These are phyloP conservation scores for Galerucella nymphaeae DNA, from an alignment of 2,888 invertebrate species.

Conservation along the genomic window DNA sequence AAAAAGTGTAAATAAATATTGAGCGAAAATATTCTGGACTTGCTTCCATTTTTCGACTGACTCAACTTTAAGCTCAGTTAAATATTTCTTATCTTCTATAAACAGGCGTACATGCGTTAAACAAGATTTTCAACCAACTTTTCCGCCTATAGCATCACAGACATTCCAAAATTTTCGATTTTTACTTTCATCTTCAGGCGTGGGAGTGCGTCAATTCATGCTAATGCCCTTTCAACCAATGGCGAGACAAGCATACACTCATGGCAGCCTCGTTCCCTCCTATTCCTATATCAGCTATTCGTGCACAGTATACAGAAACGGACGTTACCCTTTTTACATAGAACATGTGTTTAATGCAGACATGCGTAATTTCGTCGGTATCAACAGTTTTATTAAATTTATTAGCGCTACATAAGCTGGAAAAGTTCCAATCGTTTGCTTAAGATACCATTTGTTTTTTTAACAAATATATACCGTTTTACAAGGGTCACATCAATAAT, in stretches of 20 bases:
- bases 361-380: constrained; percentile 16
- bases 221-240: constrained; percentile 19
- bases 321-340: neutral
- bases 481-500: too few species aligned
- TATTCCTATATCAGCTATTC: constrained; percentile 12
- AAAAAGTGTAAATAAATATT: too few species aligned
- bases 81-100: too few species aligned
- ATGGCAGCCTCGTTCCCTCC: constrained; percentile 30
- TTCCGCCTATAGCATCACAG: neutral
- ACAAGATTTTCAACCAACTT: neutral
- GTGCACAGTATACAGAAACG: constrained; percentile 7
- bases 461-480: too few species aligned
- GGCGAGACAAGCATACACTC: constrained; percentile 11
- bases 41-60: too few species aligned
- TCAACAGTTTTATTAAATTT: neutral
- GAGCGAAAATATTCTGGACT: too few species aligned
- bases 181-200: constrained; percentile 7
- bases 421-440: too few species aligned
- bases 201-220: constrained; percentile 5
- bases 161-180: constrained; percentile 1
- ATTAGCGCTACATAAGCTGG: too few species aligned
- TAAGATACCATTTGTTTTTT: too few species aligned
- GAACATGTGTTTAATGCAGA: constrained; percentile 18
- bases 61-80: too few species aligned
- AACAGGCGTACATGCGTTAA: neutral